These are phyloP conservation scores for Ptychoptera contaminata DNA, from an alignment of 2,888 invertebrate species.

Conservation along the genomic window DNA sequence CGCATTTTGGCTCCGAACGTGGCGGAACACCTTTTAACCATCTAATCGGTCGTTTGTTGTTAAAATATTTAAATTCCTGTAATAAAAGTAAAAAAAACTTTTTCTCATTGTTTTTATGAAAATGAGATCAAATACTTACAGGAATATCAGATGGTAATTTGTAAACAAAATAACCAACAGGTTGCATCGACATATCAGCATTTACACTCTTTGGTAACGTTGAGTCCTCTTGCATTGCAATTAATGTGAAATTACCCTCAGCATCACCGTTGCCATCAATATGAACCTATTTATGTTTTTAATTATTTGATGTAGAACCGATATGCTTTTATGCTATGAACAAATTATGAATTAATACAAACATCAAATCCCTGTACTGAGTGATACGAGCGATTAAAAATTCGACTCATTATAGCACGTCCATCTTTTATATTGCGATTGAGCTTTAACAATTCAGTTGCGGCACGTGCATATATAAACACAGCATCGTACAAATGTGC, in stretches of 20 bases:
- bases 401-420: slow-evolving; percentile 53
- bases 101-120: not conserved
- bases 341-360: slow-evolving; percentile 11
- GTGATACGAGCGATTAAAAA: slow-evolving; percentile 58
- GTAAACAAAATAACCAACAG: slow-evolving; percentile 63
- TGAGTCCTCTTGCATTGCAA: slow-evolving; percentile 52
- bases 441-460: slow-evolving; percentile 52
- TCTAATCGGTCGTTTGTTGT: slow-evolving; percentile 44
- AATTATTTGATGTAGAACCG: not conserved
- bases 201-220: slow-evolving; percentile 29
- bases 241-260: slow-evolving; percentile 80
- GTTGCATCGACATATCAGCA: slow-evolving; percentile 53
- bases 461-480: slow-evolving; percentile 68
- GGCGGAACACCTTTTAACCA: slow-evolving; percentile 69
- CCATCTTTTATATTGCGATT: slow-evolving; percentile 61
- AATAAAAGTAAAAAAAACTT: slow-evolving; percentile 4
- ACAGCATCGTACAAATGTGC: slow-evolving; percentile 80
- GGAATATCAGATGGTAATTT: slow-evolving; percentile 39
- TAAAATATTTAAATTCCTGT: slow-evolving; percentile 47
- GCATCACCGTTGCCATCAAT: slow-evolving; percentile 82
- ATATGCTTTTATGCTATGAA: not conserved
- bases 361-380: slow-evolving; percentile 70
- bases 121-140: slow-evolving; percentile 29
- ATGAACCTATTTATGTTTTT: slow-evolving; percentile 40
- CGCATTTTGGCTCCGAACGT: slow-evolving; percentile 64